Conservation (phyloP, 1,140 invertebrate genomes). For the Dicyema japonicum region DNA sequence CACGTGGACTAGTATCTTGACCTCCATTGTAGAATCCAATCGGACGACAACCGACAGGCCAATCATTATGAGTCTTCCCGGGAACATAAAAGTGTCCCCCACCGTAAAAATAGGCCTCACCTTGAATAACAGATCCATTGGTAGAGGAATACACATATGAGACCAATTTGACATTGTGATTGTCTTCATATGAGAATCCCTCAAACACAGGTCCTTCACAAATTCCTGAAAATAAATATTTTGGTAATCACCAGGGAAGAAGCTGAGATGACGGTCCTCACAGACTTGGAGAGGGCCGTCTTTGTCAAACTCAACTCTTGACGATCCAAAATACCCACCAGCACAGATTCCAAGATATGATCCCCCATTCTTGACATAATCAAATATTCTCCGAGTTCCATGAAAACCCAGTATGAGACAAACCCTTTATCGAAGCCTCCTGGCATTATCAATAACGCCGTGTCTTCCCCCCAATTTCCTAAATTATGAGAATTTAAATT, state of each 20-base stretch:
- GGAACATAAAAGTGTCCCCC: constrained; percentile 7
- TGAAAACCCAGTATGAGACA: constrained; percentile 7
- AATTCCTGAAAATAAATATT: constrained; percentile 6
- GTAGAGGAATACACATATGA: neutral
- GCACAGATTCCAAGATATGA: constrained; percentile 14
- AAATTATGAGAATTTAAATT: no score
- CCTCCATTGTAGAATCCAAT: neutral
- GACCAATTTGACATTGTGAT: constrained; percentile 3
- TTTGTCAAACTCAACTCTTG: constrained; percentile 14
- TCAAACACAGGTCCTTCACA: constrained; percentile 8
- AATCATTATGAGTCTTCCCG: neutral
- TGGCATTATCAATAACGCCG: no score
- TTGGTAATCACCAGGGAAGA: constrained; percentile 10
- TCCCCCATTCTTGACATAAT: constrained; percentile 11
- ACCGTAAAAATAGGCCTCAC: constrained; percentile 7
- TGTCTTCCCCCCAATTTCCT: no score
- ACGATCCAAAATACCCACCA: constrained; percentile 14
- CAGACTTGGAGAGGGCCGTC: constrained; percentile 11
- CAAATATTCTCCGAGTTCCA: constrained; percentile 8
- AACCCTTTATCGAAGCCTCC: constrained; percentile 16
- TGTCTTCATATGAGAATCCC: constrained; percentile 8
- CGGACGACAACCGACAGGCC: neutral
- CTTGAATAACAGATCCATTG: neutral
- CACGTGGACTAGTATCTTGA: neutral
- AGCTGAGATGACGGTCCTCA: constrained; percentile 10